phyloP scores from a whole-genome alignment of 2,113 vertebrate species.

The Erythrolamprus reginae region DNA sequence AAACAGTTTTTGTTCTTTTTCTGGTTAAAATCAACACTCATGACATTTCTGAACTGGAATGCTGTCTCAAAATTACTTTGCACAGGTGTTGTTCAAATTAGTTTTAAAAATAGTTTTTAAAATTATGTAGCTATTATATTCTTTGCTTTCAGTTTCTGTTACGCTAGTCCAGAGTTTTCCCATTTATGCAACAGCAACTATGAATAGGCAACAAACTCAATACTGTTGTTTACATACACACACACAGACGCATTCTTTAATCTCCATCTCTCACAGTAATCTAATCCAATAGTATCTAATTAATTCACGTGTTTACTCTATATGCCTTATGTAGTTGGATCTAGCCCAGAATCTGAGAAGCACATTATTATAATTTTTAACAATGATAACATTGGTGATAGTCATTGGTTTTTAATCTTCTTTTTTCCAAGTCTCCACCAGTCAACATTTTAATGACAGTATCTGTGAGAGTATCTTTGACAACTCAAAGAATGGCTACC shows the following conservation, averaged over 20 bases:
- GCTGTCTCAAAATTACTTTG: slow-evolving; percentile 39
- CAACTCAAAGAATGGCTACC: not conserved
- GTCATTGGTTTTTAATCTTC: not conserved
- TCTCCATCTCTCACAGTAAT: not conserved
- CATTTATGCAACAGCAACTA: slow-evolving; percentile 22
- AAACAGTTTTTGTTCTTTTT: slow-evolving; percentile 18
- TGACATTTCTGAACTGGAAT: slow-evolving; percentile 34
- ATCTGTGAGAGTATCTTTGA: not conserved
- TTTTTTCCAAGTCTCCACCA: not conserved
- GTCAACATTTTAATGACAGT: not conserved
- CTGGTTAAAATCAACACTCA: not conserved
- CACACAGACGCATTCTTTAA: slow-evolving; percentile 7
- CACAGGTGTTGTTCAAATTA: slow-evolving; percentile 52
- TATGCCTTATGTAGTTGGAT: no score
- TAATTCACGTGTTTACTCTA: not conserved
- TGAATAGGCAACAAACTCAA: slow-evolving; percentile 23
- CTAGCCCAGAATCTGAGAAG: no score
- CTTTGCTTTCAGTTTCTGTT: slow-evolving; percentile 32
- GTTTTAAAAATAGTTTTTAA: slow-evolving; percentile 48
- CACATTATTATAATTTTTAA: no score
- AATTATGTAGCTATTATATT: slow-evolving; percentile 39
- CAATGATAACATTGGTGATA: no score
- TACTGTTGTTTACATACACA: not conserved
- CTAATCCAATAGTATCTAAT: not conserved
- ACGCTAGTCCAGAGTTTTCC: slow-evolving; percentile 5